Evolutionary conservation across 2,888 invertebrate species (phyloP), one percentile per base, ranked within the genome.

Genomic region (Hylaea fasciaria): DNA sequence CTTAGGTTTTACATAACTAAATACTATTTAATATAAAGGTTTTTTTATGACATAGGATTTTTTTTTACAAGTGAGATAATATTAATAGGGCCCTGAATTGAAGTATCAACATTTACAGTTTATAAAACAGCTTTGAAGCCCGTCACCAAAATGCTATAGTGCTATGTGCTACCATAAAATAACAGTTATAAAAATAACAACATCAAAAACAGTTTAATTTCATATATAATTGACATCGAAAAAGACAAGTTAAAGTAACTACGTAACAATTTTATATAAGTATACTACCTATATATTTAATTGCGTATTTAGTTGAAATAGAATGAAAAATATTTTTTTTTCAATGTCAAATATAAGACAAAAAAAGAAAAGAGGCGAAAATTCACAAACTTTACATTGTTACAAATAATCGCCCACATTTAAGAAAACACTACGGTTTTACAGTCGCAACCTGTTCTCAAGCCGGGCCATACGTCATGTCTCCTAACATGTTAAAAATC

Each of bases 101-200:
- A 2, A 32, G 17, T 45, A 37, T 39, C 44, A 22, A 62, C 52
- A 57, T 48, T 44, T 43, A 56, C 37, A n/a, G n/a, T 40, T 22
- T 48, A 56, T 48, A 16, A 68, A 60, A 65, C 73, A 73, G 71
- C 69, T 66, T 59, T 66, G 41, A 84, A 85, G 84, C 85, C 87
- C 87, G 64, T 81, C 87, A 87, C 87, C 87, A 82, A 71, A 79
- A 83, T 78, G 78, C 76, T 79, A 77, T 77, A 82, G 86, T 86
- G 87, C 86, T 78, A 78, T 73, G 86, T 87, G 86, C 86, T 83
- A 85, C 83, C 80, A 80, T 78, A 77, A 73, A 55, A 55, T 59
- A 78, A 80, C 75, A 76, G 73, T 75, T 71, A 78, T 73, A 74
- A 70, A 28, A 76, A 78, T 74, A 77, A 79, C 80, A 78, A 79